phyloP scores from a whole-genome alignment of 2,113 vertebrate species.

The Capreolus pygargus region DNA sequence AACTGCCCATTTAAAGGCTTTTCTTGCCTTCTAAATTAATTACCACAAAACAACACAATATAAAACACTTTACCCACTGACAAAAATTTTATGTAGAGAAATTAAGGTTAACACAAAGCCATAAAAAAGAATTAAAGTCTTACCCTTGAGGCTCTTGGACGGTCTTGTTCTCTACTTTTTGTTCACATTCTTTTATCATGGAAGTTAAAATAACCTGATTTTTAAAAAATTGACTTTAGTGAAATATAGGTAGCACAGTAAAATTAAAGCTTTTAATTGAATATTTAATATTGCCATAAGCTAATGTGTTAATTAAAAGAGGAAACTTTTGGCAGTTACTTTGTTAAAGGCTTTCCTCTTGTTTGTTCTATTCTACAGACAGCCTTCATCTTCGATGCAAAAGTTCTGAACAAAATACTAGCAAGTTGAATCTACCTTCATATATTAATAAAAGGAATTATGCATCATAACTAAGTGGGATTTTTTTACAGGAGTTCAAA shows the following conservation, averaged over 20 bases:
- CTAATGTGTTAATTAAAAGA: neutral
- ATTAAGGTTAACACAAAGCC: neutral
- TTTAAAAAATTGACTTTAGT: constrained; percentile 42
- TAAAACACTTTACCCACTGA: neutral
- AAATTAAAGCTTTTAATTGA: constrained; percentile 8
- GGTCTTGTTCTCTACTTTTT: constrained; percentile 96
- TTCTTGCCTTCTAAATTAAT: constrained; percentile 26
- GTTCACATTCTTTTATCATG: constrained; percentile 99
- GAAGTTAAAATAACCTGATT: constrained; percentile 96
- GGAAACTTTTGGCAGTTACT: neutral
- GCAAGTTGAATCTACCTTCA: neutral
- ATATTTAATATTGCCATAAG: constrained; percentile 1
- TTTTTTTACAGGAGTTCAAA: neutral
- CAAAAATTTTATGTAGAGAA: constrained; percentile 33
- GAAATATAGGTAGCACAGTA: neutral
- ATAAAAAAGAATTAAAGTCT: constrained; percentile 69
- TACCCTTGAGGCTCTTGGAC: constrained; percentile 97
- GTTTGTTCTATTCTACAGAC: neutral
- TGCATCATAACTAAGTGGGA: neutral
- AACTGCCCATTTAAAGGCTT: neutral
- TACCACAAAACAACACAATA: constrained; percentile 21
- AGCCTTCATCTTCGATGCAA: neutral
- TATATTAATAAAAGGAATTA: neutral
- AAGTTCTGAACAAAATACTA: neutral
- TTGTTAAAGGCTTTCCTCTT: neutral